phyloP scores from a whole-genome alignment of 1,140 invertebrate genomes.

The Atta cephalotes region DNA sequence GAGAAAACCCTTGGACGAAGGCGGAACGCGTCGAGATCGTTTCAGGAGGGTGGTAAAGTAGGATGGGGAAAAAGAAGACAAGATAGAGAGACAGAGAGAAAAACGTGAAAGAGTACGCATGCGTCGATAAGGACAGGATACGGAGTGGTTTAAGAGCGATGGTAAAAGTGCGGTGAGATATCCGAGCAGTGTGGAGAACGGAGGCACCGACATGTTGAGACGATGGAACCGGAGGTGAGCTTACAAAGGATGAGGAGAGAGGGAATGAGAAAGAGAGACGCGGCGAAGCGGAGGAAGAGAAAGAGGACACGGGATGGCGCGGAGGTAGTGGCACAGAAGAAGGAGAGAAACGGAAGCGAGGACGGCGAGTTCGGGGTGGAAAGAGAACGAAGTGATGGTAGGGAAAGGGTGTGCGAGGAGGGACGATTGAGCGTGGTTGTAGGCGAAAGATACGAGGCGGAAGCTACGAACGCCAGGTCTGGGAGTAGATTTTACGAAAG shows the following conservation, averaged over 20 bases:
- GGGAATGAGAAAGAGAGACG: slow-evolving; percentile 2
- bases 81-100: slow-evolving; percentile 38
- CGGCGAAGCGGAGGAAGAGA: slow-evolving; percentile 7
- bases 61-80: slow-evolving; percentile 23
- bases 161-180: slow-evolving; percentile 74
- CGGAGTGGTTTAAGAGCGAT: slow-evolving; percentile 72
- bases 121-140: slow-evolving; percentile 70
- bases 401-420: slow-evolving; percentile 27
- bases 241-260: slow-evolving; percentile 68
- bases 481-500: slow-evolving; percentile 73
- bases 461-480: slow-evolving; percentile 70
- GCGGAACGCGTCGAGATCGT: slow-evolving; percentile 16
- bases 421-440: slow-evolving; percentile 55
- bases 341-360: slow-evolving; percentile 40
- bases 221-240: slow-evolving; percentile 65
- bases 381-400: slow-evolving; percentile 39
- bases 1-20: slow-evolving; percentile 37
- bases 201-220: slow-evolving; percentile 66
- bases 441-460: slow-evolving; percentile 72
- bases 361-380: slow-evolving; percentile 20
- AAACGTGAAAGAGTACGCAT: slow-evolving; percentile 20
- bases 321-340: slow-evolving; percentile 9
- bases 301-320: not conserved
- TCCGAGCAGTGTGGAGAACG: slow-evolving; percentile 52
- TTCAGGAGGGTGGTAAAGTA: not conserved